Conservation (phyloP, 2,113 vertebrate genomes). For the Austrofundulus limnaeus region DNA sequence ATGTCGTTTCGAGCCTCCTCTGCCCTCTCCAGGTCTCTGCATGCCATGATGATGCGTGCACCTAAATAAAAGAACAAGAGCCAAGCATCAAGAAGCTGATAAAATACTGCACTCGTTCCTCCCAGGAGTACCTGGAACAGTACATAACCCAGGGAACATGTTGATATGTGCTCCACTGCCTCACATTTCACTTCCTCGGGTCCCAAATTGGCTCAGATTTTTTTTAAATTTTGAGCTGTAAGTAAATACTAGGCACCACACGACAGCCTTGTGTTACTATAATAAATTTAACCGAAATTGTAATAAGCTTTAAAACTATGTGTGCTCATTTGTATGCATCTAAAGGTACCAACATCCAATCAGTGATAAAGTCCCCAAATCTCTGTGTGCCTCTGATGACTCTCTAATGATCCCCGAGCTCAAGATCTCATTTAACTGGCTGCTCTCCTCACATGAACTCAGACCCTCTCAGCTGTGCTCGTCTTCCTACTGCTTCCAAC, state of each 20-base stretch:
- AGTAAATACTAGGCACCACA: background rate
- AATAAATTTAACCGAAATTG: background rate
- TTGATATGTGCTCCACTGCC: background rate
- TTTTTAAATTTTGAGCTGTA: background rate
- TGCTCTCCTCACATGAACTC: conserved; percentile 35
- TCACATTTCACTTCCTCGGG: background rate
- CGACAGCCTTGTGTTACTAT: background rate
- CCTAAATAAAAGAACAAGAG: conserved; percentile 57
- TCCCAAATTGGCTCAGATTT: background rate
- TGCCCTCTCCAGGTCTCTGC: conserved; percentile 78
- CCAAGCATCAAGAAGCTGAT: background rate
- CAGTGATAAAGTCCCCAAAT: conserved; percentile 11
- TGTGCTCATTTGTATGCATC: conserved; percentile 23
- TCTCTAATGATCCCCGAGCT: conserved; percentile 36
- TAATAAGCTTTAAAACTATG: background rate
- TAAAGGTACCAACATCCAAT: conserved; percentile 5
- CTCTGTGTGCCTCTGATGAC: conserved; percentile 17
- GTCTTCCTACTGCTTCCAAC: conserved; percentile 42
- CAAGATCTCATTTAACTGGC: conserved; percentile 41
- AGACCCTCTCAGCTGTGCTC: conserved; percentile 45
- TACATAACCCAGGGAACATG: background rate
- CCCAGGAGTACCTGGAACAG: background rate
- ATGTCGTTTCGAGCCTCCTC: conserved; percentile 73
- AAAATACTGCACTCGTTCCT: background rate
- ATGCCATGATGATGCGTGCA: conserved; percentile 79